A percentile compares a stretch with the other conserved stretches of the same genome.
Evolutionary conservation across 1,140 invertebrate species (phyloP).

Genomic region (Popillia japonica): DNA sequence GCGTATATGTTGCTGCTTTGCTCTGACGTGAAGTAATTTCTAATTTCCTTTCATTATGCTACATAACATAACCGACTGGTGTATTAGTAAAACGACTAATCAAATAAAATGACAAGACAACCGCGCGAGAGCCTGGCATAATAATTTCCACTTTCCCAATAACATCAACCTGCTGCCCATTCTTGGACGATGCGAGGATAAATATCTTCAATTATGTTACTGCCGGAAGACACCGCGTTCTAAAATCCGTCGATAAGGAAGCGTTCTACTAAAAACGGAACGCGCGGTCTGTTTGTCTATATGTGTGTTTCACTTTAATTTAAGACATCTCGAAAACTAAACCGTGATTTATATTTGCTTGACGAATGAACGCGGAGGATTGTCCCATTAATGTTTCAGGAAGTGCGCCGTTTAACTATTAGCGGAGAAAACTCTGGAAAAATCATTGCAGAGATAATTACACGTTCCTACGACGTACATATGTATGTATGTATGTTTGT

Average conservation of each 20-base stretch:
- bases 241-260: constrained; percentile 32
- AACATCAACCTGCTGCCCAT: constrained; percentile 18
- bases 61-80: not conserved
- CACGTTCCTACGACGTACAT: not conserved
- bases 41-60: constrained; percentile 46
- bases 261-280: constrained; percentile 33
- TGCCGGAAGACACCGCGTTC: constrained; percentile 26
- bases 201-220: constrained; percentile 35
- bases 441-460: constrained; percentile 21
- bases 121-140: not conserved
- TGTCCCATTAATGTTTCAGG: constrained; percentile 27
- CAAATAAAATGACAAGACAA: constrained; percentile 45
- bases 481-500: too few species aligned
- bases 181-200: constrained; percentile 31
- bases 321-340: constrained; percentile 34
- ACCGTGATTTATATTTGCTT: constrained; percentile 22
- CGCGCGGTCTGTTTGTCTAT: not conserved
- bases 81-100: constrained; percentile 43
- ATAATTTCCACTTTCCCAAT: constrained; percentile 43
- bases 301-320: constrained; percentile 29
- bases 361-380: constrained; percentile 25
- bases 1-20: not conserved
- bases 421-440: constrained; percentile 7
- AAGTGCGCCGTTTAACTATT: constrained; percentile 20
- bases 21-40: constrained; percentile 37